A percentile compares a stretch with the other conserved stretches of the same genome.
Conservation (phyloP, 1,140 invertebrate genomes). For the Zelostemma sp. region DNA sequence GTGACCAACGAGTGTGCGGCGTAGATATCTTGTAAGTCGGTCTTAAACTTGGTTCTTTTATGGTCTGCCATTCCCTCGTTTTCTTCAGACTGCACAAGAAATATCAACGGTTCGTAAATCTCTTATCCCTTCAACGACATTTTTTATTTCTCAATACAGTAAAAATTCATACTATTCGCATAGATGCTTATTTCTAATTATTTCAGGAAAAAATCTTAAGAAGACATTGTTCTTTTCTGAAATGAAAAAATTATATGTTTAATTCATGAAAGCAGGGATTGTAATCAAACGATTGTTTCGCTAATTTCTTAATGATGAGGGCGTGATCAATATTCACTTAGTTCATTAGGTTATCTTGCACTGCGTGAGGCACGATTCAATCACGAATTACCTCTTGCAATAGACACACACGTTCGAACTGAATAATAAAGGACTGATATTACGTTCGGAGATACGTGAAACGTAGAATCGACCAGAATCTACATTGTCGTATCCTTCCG, state of each 20-base stretch:
- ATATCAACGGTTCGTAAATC: slow-evolving; percentile 42
- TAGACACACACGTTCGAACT: slow-evolving; percentile 61
- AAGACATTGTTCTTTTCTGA: not conserved
- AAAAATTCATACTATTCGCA: slow-evolving; percentile 39
- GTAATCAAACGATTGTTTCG: not conserved
- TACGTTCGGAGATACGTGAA: slow-evolving; percentile 49
- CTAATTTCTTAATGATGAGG: slow-evolving; percentile 60
- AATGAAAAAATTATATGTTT: not conserved
- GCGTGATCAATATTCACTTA: slow-evolving; percentile 65
- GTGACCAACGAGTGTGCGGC: slow-evolving; percentile 57
- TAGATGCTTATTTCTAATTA: slow-evolving; percentile 30
- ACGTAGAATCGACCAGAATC: slow-evolving; percentile 44
- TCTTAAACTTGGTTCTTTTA: slow-evolving; percentile 57
- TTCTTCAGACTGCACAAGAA: slow-evolving; percentile 14
- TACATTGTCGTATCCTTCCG: slow-evolving; percentile 37
- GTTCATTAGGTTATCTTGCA: slow-evolving; percentile 68
- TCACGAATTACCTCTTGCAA: slow-evolving; percentile 63
- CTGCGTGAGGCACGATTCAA: slow-evolving; percentile 64
- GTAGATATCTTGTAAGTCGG: slow-evolving; percentile 67
- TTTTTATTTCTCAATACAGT: slow-evolving; percentile 15
- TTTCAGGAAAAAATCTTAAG: slow-evolving; percentile 28
- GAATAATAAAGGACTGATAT: slow-evolving; percentile 60
- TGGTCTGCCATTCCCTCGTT: slow-evolving; percentile 28
- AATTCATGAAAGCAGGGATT: not conserved
- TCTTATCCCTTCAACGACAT: slow-evolving; percentile 38